These are phyloP conservation scores for Plestiodon gilberti DNA, from an alignment of 2,113 vertebrate genomes.

Conservation along the genomic window DNA sequence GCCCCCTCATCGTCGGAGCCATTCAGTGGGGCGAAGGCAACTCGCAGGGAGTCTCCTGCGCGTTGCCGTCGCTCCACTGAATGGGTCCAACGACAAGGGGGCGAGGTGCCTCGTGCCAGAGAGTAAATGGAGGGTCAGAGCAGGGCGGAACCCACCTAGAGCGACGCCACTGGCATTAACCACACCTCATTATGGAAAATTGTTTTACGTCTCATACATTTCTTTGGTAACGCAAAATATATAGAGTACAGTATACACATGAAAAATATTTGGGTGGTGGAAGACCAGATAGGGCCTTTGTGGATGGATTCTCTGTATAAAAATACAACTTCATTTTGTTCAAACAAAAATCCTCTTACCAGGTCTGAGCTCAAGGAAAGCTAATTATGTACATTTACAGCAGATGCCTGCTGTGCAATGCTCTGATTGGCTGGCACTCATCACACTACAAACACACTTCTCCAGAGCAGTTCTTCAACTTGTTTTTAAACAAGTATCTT, in stretches of 20 bases:
- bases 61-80: too few species aligned
- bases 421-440: not conserved
- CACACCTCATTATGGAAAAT: not conserved
- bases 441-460: not conserved
- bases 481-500: not conserved
- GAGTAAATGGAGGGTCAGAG: too few species aligned
- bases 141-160: too few species aligned
- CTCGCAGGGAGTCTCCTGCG: too few species aligned
- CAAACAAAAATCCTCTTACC: not conserved
- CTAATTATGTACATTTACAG: not conserved
- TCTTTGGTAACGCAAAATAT: not conserved
- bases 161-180: too few species aligned
- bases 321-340: not conserved
- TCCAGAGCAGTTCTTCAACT: not conserved
- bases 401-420: not conserved
- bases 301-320: too few species aligned
- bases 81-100: too few species aligned
- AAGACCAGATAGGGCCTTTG: too few species aligned
- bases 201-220: not conserved
- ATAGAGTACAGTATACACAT: not conserved
- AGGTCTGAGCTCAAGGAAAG: not conserved
- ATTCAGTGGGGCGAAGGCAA: too few species aligned
- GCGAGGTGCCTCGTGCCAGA: too few species aligned
- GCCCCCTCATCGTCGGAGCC: too few species aligned
- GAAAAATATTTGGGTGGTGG: too few species aligned